Evolutionary conservation across 2,888 invertebrate genomes (phyloP), one percentile per base, ranked within the genome.

Genomic region (Ophioninae sp.): DNA sequence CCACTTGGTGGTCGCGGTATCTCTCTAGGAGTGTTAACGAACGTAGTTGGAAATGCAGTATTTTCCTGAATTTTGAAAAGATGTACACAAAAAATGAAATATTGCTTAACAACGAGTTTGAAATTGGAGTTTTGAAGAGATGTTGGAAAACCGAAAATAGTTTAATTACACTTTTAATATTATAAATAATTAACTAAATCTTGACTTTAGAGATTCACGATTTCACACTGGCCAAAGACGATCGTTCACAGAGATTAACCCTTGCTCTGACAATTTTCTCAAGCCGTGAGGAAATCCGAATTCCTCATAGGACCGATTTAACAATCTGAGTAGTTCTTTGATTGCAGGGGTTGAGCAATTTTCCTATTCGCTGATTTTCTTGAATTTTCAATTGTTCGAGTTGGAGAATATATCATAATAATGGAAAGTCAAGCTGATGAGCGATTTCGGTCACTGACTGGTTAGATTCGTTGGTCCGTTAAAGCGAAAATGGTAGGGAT

Each of bases 401-500:
- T 67, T 8, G n/a, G 5, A 20, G 0, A 10, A 8, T n/a, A 23
- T 41, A 44, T 22, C 68, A 73, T 73, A 30, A 73, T 65, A 65
- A 65, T 51, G n/a, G 17, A 68, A 65, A 72, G 64, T 64, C 72
- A 44, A 17, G 58, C 23, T 64, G 58, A 72, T n/a, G 58, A 72
- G 17, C 41, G 44, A 64, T 73, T 73, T 59, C 51, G 64, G 75
- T 58, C 58, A 69, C 74, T 56, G 67, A 75, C 51, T 64, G 63
- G 74, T 75, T 80, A 58, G 71, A 76, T 81, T 74, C 80, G 39
- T 64, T 6, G 8, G 23, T 61, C 37, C 56, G 37, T 51, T 64
- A 30, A 17, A 9, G 44, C 20, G 20, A 59, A 39, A 51, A 51
- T 13, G 44, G 13, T 51, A 51, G 6, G 51, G 51, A 51, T 51